Evolutionary conservation across 2,888 invertebrate species (phyloP).

Genomic region (Uropetala carovei): DNA sequence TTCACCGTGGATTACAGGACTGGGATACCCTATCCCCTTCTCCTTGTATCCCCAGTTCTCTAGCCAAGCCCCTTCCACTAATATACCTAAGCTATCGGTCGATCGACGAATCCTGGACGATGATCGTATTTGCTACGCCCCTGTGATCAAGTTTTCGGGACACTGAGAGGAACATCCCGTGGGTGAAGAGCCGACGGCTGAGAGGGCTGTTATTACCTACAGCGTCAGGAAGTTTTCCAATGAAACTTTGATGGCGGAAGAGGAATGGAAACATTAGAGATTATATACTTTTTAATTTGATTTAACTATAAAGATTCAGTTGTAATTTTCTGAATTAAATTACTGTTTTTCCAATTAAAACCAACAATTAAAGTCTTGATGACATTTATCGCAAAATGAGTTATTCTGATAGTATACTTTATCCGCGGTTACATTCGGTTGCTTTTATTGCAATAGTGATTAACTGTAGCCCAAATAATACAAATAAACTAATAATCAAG

Average conservation of each 20-base stretch:
- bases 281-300: background rate
- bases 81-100: background rate
- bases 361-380: too few species aligned
- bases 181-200: background rate
- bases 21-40: background rate
- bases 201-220: conserved; percentile 10
- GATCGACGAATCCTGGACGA: background rate
- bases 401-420: too few species aligned
- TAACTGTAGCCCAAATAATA: too few species aligned
- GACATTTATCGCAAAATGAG: too few species aligned
- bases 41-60: background rate
- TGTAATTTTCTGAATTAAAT: background rate
- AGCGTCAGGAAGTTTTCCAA: conserved; percentile 41
- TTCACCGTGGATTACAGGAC: background rate
- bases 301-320: background rate
- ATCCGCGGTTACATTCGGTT: too few species aligned
- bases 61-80: background rate
- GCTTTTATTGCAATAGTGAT: too few species aligned
- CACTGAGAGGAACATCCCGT: background rate
- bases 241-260: conserved; percentile 26
- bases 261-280: background rate
- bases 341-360: background rate
- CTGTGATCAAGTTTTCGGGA: background rate
- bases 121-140: background rate
- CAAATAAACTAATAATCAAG: too few species aligned